These are phyloP conservation scores for Clitarchus hookeri DNA, from an alignment of 2,888 invertebrate genomes.

Conservation along the genomic window DNA sequence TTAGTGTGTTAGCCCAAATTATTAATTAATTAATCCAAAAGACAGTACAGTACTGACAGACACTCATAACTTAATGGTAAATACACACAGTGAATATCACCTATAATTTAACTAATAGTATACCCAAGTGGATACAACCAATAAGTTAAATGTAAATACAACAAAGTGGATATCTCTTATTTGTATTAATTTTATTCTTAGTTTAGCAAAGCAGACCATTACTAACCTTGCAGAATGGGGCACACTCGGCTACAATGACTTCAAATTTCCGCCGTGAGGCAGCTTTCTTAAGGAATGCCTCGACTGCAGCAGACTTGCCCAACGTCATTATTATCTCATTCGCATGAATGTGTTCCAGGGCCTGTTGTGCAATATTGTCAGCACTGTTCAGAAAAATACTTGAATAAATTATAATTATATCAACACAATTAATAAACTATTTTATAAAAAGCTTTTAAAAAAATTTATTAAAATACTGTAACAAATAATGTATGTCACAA, in stretches of 20 bases:
- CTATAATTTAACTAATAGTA: too few relatives aligned
- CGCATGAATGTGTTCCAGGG: conserved; percentile 86
- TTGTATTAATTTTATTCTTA: too few relatives aligned
- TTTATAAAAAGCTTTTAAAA: neutral
- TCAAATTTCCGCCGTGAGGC: conserved; percentile 76
- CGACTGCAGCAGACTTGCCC: conserved; percentile 77
- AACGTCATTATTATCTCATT: conserved; percentile 89
- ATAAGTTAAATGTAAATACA: too few relatives aligned
- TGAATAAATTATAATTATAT: too few relatives aligned
- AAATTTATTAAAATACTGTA: conserved; percentile 17
- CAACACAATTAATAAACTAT: conserved; percentile 4
- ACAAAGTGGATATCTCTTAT: too few relatives aligned
- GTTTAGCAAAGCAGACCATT: neutral
- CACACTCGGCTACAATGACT: conserved; percentile 84
- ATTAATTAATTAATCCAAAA: too few relatives aligned
- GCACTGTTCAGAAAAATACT: conserved; percentile 56
- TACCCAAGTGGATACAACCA: too few relatives aligned
- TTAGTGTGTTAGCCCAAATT: too few relatives aligned
- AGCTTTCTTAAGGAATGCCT: conserved; percentile 82
- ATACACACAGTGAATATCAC: too few relatives aligned
- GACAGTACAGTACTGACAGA: too few relatives aligned
- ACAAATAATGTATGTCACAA: conserved; percentile 18
- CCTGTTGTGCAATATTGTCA: conserved; percentile 82
- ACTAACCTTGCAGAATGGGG: conserved; percentile 60
- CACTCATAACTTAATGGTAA: too few relatives aligned